Percentiles rank a stretch among this genome's conserved stretches.
Conservation (phyloP, 1,140 invertebrate genomes). For the Heterodera carotae region DNA sequence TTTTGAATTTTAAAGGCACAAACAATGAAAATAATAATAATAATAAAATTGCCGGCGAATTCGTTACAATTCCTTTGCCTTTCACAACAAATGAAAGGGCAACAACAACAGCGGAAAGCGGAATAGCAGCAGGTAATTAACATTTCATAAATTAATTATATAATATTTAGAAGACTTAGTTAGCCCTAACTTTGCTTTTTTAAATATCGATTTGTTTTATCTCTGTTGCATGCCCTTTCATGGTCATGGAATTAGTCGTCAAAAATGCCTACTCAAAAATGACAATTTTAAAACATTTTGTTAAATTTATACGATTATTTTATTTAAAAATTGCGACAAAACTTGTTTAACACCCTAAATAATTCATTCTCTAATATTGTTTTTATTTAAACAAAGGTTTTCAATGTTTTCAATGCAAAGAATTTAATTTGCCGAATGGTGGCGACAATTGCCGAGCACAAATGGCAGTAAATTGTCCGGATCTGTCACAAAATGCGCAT, state of each 20-base stretch:
- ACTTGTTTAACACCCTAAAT: too few species aligned
- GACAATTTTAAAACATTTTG: too few species aligned
- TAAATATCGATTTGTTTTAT: too few species aligned
- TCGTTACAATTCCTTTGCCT: not conserved
- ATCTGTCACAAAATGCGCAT: not conserved
- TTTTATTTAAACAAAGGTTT: conserved; percentile 17
- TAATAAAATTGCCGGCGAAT: not conserved
- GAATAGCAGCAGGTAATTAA: not conserved
- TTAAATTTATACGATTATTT: too few species aligned
- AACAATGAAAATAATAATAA: conserved; percentile 7
- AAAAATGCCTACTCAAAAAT: too few species aligned
- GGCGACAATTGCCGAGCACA: conserved; percentile 31
- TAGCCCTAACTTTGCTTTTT: too few species aligned
- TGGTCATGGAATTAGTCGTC: too few species aligned
- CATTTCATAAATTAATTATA: not conserved
- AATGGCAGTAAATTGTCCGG: conserved; percentile 35
- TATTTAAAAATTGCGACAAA: too few species aligned
- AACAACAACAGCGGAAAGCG: not conserved
- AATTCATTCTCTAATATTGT: too few species aligned
- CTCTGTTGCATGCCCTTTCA: too few species aligned
- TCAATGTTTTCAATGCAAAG: conserved; percentile 42
- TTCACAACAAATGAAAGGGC: not conserved
- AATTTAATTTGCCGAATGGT: conserved; percentile 38
- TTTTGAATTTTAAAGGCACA: too few species aligned
- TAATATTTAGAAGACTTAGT: conserved; percentile 5